Conservation (phyloP, 37 sponge, comb jelly and placozoan species). For the Petrosia ficiformis region DNA sequence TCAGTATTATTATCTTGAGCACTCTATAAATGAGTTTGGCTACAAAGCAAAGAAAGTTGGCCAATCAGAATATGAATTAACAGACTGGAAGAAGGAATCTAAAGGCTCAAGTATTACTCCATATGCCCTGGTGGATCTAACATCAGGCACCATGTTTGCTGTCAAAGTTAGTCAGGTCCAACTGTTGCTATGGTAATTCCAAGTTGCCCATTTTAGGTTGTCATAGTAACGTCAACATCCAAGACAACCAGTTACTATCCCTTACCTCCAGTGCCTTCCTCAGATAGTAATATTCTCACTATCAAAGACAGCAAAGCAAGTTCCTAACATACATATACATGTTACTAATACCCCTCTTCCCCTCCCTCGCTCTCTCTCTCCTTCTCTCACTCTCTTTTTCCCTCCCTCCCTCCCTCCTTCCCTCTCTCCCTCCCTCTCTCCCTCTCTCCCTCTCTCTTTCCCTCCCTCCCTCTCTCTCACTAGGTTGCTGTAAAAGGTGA, state of each 20-base stretch:
- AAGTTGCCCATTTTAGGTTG: conserved; percentile 27
- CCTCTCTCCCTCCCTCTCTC: neutral
- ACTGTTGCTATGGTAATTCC: neutral
- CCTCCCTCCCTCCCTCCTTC: neutral
- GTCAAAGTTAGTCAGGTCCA: conserved; percentile 37
- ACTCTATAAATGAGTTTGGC: neutral
- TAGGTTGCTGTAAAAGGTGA: neutral
- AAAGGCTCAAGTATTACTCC: conserved; percentile 10
- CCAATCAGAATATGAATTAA: conserved; percentile 26
- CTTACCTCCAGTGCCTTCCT: conserved; percentile 9
- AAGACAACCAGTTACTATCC: conserved; percentile 30
- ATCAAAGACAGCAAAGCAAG: neutral
- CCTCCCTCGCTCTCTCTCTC: neutral
- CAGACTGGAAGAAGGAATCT: conserved; percentile 24
- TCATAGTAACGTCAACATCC: conserved; percentile 59
- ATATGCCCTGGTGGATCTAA: conserved; percentile 46
- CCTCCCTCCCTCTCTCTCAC: neutral
- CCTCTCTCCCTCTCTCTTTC: neutral
- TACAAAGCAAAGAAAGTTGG: conserved; percentile 35
- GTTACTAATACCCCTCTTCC: neutral
- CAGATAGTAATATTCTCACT: neutral
- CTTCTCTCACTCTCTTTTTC: neutral
- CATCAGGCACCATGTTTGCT: conserved; percentile 28
- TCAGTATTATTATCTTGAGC: conserved; percentile 19
- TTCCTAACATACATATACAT: neutral